Evolutionary conservation across 2,888 invertebrate genomes (phyloP), one percentile per base, ranked within the genome.

Genomic region (Chorisops tibialis): DNA sequence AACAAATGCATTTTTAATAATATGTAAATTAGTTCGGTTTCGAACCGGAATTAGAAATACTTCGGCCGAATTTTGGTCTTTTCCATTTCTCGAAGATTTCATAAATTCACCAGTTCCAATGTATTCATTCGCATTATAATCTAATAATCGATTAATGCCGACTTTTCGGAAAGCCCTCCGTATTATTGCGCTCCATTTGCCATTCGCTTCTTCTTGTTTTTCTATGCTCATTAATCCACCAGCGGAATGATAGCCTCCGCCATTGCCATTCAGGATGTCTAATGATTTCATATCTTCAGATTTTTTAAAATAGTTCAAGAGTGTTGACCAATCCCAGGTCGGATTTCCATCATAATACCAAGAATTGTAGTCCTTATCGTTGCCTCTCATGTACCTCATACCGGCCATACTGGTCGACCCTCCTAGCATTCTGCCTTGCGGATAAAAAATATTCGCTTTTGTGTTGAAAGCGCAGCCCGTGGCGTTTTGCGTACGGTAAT

Each of bases 371-470:
- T 93, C 92, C 7, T 77, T 80, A 67, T 81, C 82, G 71, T 92
- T 90, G 0, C 92, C 92, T 66, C 92, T 79, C 1, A 91, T 81
- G 70, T 92, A 93, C 18, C 89, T 79, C 92, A 93, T 92, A 24
- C 90, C 91, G 72, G 93, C 93, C 1, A 92, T 74, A 0, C 86
- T 86, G 69, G 89, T 89, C 4, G 86, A 86, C 0, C 93, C 93
- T 38, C 86, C 85, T 47, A 89, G 78, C 21, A 86, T 87, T 79
- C 87, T 88, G 0, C 89, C 90, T 50, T 90, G 81, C 0, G 87
- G 87, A 87, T 87, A 87, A 68, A 82, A 83, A 70, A 86, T 87
- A 11, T 14, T 7, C n/a, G 71, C 70, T 7, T 73, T 69, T 12
- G 67, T 70, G 56, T 73, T 68, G 1, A 66, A 75, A 18, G 64